Evolutionary conservation across 2,888 invertebrate genomes (phyloP).

Genomic region (Luperina nickerlii): DNA sequence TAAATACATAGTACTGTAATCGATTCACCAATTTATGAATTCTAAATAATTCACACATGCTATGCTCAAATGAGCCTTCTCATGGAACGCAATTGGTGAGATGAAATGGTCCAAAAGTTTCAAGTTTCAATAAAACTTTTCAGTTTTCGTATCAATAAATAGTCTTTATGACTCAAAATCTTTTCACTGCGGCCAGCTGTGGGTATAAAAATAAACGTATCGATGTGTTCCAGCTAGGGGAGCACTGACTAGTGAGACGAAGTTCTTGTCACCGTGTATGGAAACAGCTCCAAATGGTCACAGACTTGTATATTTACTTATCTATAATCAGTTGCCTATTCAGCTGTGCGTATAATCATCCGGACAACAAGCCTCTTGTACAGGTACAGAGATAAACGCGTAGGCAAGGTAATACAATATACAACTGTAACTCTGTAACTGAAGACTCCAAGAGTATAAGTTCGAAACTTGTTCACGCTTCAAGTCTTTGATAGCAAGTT

Average conservation of each 20-base stretch:
- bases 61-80: not conserved
- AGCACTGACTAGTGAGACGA: slow-evolving; percentile 5
- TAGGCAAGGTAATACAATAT: not conserved
- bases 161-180: not conserved
- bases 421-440: not conserved
- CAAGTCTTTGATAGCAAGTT: no score
- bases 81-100: not conserved
- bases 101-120: slow-evolving; percentile 2
- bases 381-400: not conserved
- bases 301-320: slow-evolving; percentile 4
- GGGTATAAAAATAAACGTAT: slow-evolving; percentile 14
- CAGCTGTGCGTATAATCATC: slow-evolving; percentile 6
- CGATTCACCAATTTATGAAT: not conserved
- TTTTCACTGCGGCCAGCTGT: slow-evolving; percentile 1
- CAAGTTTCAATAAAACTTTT: not conserved
- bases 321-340: slow-evolving; percentile 24
- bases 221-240: not conserved
- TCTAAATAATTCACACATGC: not conserved
- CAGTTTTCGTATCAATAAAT: not conserved
- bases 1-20: not conserved
- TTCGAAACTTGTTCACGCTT: not conserved
- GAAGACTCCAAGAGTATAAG: not conserved
- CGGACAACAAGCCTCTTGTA: slow-evolving; percentile 7
- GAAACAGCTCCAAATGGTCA: slow-evolving; percentile 16
- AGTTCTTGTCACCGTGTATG: slow-evolving; percentile 8